Base-by-base conservation (phyloP, 2,797 vertebrate genomes). In the Taenioides sp. region DNA sequence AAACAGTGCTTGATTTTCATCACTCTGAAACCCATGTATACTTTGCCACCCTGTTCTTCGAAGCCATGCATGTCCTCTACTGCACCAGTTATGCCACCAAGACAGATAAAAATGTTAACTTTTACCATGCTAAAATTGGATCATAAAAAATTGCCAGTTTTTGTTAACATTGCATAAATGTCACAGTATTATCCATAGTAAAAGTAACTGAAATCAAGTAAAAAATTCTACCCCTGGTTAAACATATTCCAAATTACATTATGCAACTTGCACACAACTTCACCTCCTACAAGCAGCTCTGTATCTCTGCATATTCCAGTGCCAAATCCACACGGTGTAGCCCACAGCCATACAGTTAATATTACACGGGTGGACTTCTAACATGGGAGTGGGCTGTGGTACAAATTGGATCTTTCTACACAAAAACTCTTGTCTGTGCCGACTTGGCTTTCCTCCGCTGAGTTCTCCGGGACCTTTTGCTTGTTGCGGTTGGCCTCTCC, bases 351-450 rank as follows among this genome's bases (percentile, higher is more conserved):
- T 66, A 71, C 31, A 37, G 70, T 75, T 68, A 65, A 65, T 77
- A 50, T 59, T 40, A 68, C 54, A 75, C 25, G 31, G 47, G 31
- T 71, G 63, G 66, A 73, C 72, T 80, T 87, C 70, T 75, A 67
- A 79, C 78, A 81, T 85, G 77, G 78, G 79, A 88, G 84, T 80
- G 72, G 86, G 83, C 85, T 77, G 81, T 22, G 37, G 70, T 77
- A 74, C 80, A 80, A 74, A 81, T 86, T 64, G 34, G 80, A 86
- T 82, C 66, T 81, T 78, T 72, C 70, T 73, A 78, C 75, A 76
- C 70, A 71, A 84, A 82, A 22, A 82, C 74, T 79, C 23, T 14
- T 28, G 57, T 28, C 58, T 50, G 77, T 78, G 76, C 84, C 79
- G 84, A 70, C 68, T 69, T 66, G 75, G 59, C 65, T 67, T 73